Evolutionary conservation across 2,888 invertebrate genomes (phyloP).

Genomic region (Drosophila setosimentum): DNA sequence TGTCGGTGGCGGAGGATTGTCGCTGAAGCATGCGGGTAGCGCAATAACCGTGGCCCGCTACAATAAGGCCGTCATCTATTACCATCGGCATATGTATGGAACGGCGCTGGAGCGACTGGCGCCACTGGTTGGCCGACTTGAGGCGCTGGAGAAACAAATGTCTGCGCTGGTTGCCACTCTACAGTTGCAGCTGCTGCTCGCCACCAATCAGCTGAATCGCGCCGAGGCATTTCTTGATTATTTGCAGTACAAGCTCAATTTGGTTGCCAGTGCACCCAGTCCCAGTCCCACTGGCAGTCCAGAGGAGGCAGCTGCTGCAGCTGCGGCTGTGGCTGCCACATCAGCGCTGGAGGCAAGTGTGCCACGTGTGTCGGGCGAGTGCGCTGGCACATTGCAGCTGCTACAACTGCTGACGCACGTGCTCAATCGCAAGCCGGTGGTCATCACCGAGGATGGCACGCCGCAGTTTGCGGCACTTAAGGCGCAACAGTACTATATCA

Average conservation of each 20-base stretch:
- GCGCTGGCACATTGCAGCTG: conserved; percentile 76
- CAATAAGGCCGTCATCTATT: conserved; percentile 84
- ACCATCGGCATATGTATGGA: conserved; percentile 83
- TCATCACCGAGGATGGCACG: conserved; percentile 83
- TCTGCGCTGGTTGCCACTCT: conserved; percentile 81
- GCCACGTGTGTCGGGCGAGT: conserved; percentile 63
- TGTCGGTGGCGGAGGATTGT: conserved; percentile 34
- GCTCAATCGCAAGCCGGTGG: conserved; percentile 80
- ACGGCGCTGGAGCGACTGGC: conserved; percentile 81
- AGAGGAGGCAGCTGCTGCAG: conserved; percentile 31
- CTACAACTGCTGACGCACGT: conserved; percentile 81
- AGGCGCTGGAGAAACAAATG: conserved; percentile 80
- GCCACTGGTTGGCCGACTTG: conserved; percentile 76
- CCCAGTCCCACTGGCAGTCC: conserved; percentile 33
- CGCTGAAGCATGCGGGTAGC: conserved; percentile 60
- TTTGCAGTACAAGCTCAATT: conserved; percentile 78
- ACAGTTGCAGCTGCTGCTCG: conserved; percentile 81
- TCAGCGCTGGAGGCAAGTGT: conserved; percentile 44
- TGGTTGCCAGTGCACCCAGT: conserved; percentile 67
- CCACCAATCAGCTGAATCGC: conserved; percentile 83
- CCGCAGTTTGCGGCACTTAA: conserved; percentile 83
- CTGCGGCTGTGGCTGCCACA: conserved; percentile 19
- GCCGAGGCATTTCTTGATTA: conserved; percentile 83
- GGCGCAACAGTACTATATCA: conserved; percentile 85
- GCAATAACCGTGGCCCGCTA: conserved; percentile 74